Conservation (phyloP, 2,797 vertebrate species). For the Rhabdomys pumilio region DNA sequence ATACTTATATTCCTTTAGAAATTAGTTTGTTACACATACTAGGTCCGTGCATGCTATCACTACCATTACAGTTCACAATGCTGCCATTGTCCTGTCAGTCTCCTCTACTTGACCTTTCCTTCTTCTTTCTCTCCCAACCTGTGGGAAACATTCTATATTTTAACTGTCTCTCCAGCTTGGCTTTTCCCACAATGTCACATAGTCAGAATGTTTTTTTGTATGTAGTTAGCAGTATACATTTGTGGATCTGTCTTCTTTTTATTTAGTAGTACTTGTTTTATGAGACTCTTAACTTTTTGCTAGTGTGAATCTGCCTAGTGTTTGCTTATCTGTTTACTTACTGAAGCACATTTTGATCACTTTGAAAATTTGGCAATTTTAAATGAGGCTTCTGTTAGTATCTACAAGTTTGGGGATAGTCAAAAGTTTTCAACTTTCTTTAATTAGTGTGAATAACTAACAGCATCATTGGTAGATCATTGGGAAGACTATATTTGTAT, state of each 20-base stretch:
- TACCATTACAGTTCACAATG: background rate
- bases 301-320: background rate
- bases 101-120: background rate
- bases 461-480: background rate
- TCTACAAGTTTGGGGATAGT: slow-evolving; percentile 15
- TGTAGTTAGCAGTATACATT: slow-evolving; percentile 9
- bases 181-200: slow-evolving; percentile 23
- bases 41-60: background rate
- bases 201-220: slow-evolving; percentile 9
- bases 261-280: background rate
- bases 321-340: background rate
- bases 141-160: background rate
- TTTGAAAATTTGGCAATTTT: slow-evolving; percentile 35
- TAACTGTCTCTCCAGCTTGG: slow-evolving; percentile 30
- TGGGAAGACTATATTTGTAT: background rate
- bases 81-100: background rate
- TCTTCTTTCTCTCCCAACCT: background rate
- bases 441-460: slow-evolving; percentile 25
- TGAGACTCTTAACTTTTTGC: slow-evolving; percentile 30
- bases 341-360: slow-evolving; percentile 13
- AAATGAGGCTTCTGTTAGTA: slow-evolving; percentile 20
- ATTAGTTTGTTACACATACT: background rate
- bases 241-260: slow-evolving; percentile 15
- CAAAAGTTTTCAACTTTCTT: slow-evolving; percentile 13
- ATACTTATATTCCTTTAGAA: slow-evolving; percentile 46